These are phyloP conservation scores for Macrotus californicus DNA, from an alignment of 2,113 vertebrate species.

Conservation along the genomic window DNA sequence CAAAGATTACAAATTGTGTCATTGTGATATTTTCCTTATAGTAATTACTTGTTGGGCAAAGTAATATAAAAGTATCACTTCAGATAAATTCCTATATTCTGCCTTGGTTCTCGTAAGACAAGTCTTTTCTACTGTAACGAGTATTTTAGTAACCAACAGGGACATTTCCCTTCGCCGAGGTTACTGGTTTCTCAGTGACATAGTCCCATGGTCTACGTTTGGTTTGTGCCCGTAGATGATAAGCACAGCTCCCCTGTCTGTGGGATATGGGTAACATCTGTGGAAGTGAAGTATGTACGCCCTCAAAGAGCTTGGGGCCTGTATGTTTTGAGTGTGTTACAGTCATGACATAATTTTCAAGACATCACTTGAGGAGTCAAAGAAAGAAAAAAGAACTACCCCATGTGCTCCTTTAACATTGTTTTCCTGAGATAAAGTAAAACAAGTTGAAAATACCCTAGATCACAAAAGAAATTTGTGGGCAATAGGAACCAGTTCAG, in stretches of 20 bases:
- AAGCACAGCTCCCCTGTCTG: neutral
- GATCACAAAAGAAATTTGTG: slow-evolving; percentile 8
- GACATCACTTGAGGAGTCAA: neutral
- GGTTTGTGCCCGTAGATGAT: neutral
- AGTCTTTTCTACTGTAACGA: neutral
- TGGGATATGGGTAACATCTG: neutral
- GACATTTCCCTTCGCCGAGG: neutral
- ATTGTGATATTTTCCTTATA: neutral
- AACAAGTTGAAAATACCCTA: neutral
- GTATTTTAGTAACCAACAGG: neutral
- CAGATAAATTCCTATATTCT: neutral
- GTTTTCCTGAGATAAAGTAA: slow-evolving; percentile 36
- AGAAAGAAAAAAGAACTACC: neutral
- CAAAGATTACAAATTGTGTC: slow-evolving; percentile 5
- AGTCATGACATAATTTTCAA: neutral
- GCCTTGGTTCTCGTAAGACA: neutral
- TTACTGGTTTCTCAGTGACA: neutral
- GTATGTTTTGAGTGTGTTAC: neutral
- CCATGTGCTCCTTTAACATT: neutral
- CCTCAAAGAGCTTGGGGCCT: neutral
- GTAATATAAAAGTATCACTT: neutral
- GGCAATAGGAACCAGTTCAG: neutral
- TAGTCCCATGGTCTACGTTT: neutral
- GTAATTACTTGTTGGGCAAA: neutral
- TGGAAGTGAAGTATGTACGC: neutral